phyloP scores from a whole-genome alignment of 1,140 invertebrate species.

The Drosophila navojoa region DNA sequence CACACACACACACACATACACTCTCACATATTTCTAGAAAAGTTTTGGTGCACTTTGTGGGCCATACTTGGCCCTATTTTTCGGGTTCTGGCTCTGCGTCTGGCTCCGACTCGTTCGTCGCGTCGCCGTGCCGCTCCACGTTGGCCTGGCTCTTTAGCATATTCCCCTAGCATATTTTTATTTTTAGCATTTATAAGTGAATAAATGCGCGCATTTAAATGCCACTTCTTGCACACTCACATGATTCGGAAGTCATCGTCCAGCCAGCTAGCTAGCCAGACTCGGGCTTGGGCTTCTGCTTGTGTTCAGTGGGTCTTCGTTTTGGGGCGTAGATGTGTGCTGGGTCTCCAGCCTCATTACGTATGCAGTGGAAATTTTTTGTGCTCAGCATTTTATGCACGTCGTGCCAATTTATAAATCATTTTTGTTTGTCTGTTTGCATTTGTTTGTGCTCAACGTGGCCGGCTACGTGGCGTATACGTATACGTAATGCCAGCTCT shows the following conservation, averaged over 20 bases:
- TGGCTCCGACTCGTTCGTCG: too few species aligned
- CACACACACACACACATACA: slow-evolving; percentile 30
- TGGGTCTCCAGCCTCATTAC: slow-evolving; percentile 65
- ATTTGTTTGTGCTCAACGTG: slow-evolving; percentile 72
- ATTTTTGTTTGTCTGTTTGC: slow-evolving; percentile 81
- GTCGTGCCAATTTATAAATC: slow-evolving; percentile 82
- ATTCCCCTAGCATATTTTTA: slow-evolving; percentile 78
- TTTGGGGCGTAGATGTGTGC: slow-evolving; percentile 18
- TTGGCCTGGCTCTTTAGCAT: slow-evolving; percentile 72
- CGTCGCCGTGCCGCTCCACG: not conserved
- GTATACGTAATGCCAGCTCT: slow-evolving; percentile 68
- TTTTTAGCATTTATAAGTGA: slow-evolving; percentile 82
- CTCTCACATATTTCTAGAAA: slow-evolving; percentile 42
- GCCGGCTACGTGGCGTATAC: slow-evolving; percentile 71
- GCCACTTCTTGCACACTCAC: slow-evolving; percentile 65
- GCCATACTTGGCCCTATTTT: slow-evolving; percentile 65
- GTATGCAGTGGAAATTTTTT: slow-evolving; percentile 80
- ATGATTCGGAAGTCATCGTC: slow-evolving; percentile 55
- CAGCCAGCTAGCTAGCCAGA: slow-evolving; percentile 35
- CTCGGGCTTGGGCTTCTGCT: slow-evolving; percentile 22
- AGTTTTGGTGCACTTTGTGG: slow-evolving; percentile 56
- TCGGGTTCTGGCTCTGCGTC: slow-evolving; percentile 14
- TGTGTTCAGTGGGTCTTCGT: slow-evolving; percentile 3
- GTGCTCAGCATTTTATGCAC: slow-evolving; percentile 80
- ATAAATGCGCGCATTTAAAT: slow-evolving; percentile 82